phyloP scores from a whole-genome alignment of 2,888 invertebrate species.

The Melangyna quadrimaculata region DNA sequence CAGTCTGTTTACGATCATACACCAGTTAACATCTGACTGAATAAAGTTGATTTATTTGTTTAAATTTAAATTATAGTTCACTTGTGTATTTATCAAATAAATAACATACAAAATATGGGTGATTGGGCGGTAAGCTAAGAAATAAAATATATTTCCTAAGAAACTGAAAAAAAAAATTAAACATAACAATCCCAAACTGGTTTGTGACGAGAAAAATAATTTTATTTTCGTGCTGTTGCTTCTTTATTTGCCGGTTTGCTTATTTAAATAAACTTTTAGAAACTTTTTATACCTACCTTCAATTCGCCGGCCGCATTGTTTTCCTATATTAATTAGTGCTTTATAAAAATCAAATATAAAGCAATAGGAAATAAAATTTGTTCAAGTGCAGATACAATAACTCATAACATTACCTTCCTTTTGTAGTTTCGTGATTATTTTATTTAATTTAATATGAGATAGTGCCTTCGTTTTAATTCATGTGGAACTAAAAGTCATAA shows the following conservation, averaged over 20 bases:
- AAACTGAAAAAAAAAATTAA: background rate
- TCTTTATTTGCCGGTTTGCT: background rate
- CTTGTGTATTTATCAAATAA: background rate
- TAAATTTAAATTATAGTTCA: background rate
- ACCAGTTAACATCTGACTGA: constrained; percentile 41
- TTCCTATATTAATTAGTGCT: background rate
- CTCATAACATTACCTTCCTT: too few species aligned
- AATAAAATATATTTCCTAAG: background rate
- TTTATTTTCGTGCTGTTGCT: background rate
- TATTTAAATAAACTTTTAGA: background rate
- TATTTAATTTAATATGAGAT: constrained; percentile 6
- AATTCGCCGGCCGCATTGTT: constrained; percentile 4
- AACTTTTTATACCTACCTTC: background rate
- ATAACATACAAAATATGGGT: constrained; percentile 21
- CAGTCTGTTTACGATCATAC: constrained; percentile 35
- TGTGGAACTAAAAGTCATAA: constrained; percentile 36
- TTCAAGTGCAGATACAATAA: background rate
- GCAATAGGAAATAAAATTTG: background rate
- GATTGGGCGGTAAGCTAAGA: constrained; percentile 51
- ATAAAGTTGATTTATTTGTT: background rate
- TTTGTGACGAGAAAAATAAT: background rate
- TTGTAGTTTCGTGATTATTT: constrained; percentile 32
- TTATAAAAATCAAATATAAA: background rate
- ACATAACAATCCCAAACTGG: background rate
- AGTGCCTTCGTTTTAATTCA: constrained; percentile 10